A percentile compares a stretch with the other conserved stretches of the same genome.
Evolutionary conservation across 2,797 vertebrate species (phyloP).

Genomic region (Acipenser transmontanus): DNA sequence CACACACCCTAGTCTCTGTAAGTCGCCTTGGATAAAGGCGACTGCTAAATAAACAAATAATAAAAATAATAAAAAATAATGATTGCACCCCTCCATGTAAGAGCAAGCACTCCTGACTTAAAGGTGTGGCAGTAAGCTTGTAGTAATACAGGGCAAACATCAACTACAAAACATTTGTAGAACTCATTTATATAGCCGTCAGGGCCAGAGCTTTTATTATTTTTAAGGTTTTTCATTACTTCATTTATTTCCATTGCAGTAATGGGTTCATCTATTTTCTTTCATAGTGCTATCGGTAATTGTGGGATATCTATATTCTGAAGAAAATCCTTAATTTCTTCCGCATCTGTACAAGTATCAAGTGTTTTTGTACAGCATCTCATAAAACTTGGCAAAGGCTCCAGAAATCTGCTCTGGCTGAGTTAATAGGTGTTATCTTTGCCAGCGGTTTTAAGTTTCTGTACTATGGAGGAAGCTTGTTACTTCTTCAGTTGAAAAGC

Average conservation of each 20-base stretch:
- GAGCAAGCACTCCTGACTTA: not conserved
- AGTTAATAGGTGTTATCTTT: not conserved
- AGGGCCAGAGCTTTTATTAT: constrained; percentile 1
- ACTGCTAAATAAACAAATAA: too few relatives aligned
- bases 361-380: too few relatives aligned
- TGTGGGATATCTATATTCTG: too few relatives aligned
- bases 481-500: too few relatives aligned
- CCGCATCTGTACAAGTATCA: not conserved
- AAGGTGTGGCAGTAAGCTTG: not conserved
- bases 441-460: too few relatives aligned
- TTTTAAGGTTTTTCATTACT: not conserved
- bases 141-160: not conserved
- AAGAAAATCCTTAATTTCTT: not conserved
- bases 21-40: too few relatives aligned
- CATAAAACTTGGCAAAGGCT: not conserved
- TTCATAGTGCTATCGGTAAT: too few relatives aligned
- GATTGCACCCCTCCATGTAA: not conserved
- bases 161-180: not conserved
- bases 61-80: too few relatives aligned
- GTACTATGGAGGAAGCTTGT: too few relatives aligned
- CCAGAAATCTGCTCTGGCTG: not conserved
- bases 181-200: not conserved
- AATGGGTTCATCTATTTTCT: not conserved
- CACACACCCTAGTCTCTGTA: too few relatives aligned
- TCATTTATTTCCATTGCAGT: not conserved